These are phyloP conservation scores for Hylaeus volcanicus DNA, from an alignment of 1,140 invertebrate species.

Conservation along the genomic window DNA sequence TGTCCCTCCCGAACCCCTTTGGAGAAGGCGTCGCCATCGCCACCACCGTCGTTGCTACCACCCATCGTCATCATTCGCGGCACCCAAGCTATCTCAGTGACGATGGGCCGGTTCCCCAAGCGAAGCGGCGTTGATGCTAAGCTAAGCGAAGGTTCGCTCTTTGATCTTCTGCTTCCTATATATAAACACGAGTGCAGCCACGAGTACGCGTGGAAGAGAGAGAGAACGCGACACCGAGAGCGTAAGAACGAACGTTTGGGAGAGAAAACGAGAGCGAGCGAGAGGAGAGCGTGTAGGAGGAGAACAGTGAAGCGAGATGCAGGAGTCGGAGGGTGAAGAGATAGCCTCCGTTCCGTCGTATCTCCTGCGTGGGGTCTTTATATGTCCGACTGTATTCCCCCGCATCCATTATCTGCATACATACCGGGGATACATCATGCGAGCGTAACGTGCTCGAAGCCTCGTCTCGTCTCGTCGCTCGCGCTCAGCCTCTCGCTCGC, in stretches of 20 bases:
- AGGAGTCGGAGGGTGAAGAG: conserved; percentile 54
- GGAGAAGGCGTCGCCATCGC: conserved; percentile 3
- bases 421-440: conserved; percentile 62
- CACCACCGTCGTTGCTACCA: conserved; percentile 9
- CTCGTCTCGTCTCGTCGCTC: neutral
- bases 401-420: conserved; percentile 66
- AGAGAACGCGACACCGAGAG: conserved; percentile 33
- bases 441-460: conserved; percentile 45
- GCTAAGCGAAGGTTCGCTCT: conserved; percentile 76
- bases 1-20: neutral
- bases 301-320: conserved; percentile 16
- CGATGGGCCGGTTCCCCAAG: conserved; percentile 71
- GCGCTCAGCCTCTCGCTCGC: neutral
- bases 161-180: conserved; percentile 79
- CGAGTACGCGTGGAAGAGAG: conserved; percentile 55
- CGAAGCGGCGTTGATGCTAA: conserved; percentile 72
- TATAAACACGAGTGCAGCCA: conserved; percentile 74
- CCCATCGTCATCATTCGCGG: conserved; percentile 54
- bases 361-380: conserved; percentile 68
- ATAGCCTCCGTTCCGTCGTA: conserved; percentile 65
- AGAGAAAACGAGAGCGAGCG: neutral
- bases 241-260: conserved; percentile 1
- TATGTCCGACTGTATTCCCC: conserved; percentile 66
- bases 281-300: conserved; percentile 14
- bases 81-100: conserved; percentile 62